These are phyloP conservation scores for Nematolebias whitei DNA, from an alignment of 2,113 vertebrate species.

Conservation along the genomic window DNA sequence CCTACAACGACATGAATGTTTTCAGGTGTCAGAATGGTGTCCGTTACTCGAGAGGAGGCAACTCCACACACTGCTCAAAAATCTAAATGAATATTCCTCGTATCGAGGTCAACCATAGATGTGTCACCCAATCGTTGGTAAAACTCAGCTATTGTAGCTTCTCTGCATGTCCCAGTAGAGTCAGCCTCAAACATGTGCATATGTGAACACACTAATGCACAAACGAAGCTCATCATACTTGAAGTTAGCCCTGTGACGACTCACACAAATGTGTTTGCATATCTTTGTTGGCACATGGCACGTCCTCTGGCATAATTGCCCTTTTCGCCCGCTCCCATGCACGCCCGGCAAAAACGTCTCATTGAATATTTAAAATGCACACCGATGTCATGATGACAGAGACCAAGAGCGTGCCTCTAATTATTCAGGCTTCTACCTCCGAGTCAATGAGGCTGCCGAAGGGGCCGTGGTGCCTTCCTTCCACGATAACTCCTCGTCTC, in stretches of 20 bases:
- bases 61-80: background rate
- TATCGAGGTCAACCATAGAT: background rate
- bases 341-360: conserved; percentile 65
- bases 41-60: no score
- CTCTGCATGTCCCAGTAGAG: background rate
- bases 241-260: conserved; percentile 3
- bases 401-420: conserved; percentile 54
- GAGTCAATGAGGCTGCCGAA: conserved; percentile 50
- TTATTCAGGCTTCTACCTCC: conserved; percentile 56
- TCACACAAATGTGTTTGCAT: conserved; percentile 8
- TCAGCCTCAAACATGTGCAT: background rate
- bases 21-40: no score
- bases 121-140: background rate
- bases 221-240: background rate
- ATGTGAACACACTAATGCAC: background rate
- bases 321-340: conserved; percentile 51
- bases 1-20: no score
- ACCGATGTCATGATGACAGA: conserved; percentile 57
- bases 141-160: background rate
- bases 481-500: conserved; percentile 35
- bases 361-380: conserved; percentile 66
- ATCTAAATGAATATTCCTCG: background rate
- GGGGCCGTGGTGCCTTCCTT: conserved; percentile 23
- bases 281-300: conserved; percentile 33
- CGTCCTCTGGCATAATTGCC: conserved; percentile 42